Evolutionary conservation across 2,797 vertebrate genomes (phyloP).

Genomic region (Acanthurus lineatus): DNA sequence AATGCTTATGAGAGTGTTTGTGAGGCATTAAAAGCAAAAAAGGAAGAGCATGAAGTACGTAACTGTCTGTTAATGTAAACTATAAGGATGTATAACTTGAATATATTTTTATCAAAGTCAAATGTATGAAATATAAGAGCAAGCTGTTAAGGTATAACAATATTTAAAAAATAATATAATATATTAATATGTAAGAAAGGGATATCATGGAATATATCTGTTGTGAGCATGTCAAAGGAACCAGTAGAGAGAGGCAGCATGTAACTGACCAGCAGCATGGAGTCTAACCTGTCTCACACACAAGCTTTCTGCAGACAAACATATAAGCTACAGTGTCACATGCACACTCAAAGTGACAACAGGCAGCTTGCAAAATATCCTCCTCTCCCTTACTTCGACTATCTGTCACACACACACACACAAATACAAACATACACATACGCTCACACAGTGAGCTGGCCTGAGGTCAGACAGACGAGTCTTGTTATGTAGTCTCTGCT

Average conservation of each 20-base stretch:
- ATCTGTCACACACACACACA: conserved; percentile 28
- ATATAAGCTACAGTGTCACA: conserved; percentile 37
- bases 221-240: conserved; percentile 41
- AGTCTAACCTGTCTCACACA: conserved; percentile 22
- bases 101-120: neutral
- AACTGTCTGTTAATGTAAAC: neutral
- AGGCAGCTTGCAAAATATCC: conserved; percentile 45
- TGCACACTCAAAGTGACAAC: conserved; percentile 60
- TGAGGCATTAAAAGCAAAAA: neutral
- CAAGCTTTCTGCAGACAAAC: conserved; percentile 18
- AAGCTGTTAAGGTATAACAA: neutral
- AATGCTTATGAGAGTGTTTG: neutral
- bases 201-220: conserved; percentile 30
- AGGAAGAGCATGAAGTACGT: neutral
- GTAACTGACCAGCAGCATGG: conserved; percentile 57
- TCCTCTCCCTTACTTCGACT: conserved; percentile 34
- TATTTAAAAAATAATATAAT: neutral
- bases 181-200: conserved; percentile 1
- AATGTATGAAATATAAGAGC: too few species aligned
- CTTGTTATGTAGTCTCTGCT: conserved; percentile 73
- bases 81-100: neutral
- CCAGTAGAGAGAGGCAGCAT: conserved; percentile 36
- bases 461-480: conserved; percentile 72
- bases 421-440: conserved; percentile 28
- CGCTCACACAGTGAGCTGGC: conserved; percentile 52